Conservation (phyloP, 2,797 vertebrate species). For the Coregonus sp. region DNA sequence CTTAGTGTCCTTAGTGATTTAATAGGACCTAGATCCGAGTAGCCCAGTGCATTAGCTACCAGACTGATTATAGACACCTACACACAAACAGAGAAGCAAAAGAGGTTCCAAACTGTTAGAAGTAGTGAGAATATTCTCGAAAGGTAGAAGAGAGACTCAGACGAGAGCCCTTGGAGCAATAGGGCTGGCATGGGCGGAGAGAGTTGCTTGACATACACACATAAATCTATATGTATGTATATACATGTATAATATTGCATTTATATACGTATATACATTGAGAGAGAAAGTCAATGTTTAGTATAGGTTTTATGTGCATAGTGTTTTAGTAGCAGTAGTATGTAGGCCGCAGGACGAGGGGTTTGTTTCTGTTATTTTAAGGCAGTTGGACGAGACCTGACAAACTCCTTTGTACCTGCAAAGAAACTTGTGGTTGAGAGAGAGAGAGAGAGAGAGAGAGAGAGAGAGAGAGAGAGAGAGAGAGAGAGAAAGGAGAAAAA, state of each 20-base stretch:
- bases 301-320: conserved; percentile 76
- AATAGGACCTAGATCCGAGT: conserved; percentile 96
- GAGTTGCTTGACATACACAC: conserved; percentile 81
- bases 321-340: conserved; percentile 70
- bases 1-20: conserved; percentile 95
- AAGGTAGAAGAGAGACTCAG: conserved; percentile 51
- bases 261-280: conserved; percentile 84
- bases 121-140: conserved; percentile 82
- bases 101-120: conserved; percentile 99
- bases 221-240: conserved; percentile 79
- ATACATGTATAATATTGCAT: conserved; percentile 82
- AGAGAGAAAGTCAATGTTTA: conserved; percentile 80
- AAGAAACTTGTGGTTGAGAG: conserved; percentile 93
- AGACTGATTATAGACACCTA: conserved; percentile 96
- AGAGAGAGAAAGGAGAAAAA: conserved; percentile 69
- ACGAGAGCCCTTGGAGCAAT: conserved; percentile 63
- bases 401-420: conserved; percentile 91
- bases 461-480: conserved; percentile 40
- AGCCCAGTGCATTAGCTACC: conserved; percentile 94
- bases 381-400: conserved; percentile 69
- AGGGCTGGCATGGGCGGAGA: conserved; percentile 87
- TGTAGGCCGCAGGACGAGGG: conserved; percentile 56
- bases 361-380: conserved; percentile 75
- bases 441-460: conserved; percentile 77
- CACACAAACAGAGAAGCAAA: conserved; percentile 95